These are phyloP conservation scores for Anarsia innoxiella DNA, from an alignment of 2,888 invertebrate genomes.

Conservation along the genomic window DNA sequence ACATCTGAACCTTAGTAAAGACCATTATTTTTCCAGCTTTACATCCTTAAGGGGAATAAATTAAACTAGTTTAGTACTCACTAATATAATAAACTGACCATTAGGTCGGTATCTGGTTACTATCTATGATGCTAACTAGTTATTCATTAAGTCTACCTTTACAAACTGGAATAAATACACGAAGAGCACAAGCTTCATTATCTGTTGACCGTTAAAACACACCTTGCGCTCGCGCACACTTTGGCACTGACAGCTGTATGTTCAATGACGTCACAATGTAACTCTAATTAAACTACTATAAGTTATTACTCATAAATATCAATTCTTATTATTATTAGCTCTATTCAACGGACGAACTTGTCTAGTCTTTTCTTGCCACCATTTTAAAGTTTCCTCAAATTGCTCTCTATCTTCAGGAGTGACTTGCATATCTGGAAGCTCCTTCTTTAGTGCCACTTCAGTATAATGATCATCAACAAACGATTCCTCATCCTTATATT, in stretches of 20 bases:
- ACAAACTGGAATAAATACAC: conserved; percentile 20
- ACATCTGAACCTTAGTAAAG: too few species aligned
- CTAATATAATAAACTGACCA: background rate
- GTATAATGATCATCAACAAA: conserved; percentile 60
- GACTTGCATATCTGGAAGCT: conserved; percentile 65
- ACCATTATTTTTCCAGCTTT: too few species aligned
- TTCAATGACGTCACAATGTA: conserved; percentile 36
- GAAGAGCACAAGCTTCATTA: conserved; percentile 32
- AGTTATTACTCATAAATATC: conserved; percentile 4
- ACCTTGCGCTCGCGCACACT: conserved; percentile 65
- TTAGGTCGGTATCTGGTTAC: conserved; percentile 4
- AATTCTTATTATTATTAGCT: conserved; percentile 24
- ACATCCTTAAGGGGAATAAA: too few species aligned
- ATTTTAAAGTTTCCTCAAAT: conserved; percentile 67
- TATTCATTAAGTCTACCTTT: conserved; percentile 17
- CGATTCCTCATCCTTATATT: conserved; percentile 51
- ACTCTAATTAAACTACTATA: conserved; percentile 27
- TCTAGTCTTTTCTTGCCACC: conserved; percentile 71
- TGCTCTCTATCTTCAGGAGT: conserved; percentile 65
- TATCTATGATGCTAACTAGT: conserved; percentile 5
- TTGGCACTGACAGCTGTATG: conserved; percentile 71
- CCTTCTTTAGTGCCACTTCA: conserved; percentile 65
- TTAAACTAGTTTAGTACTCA: too few species aligned
- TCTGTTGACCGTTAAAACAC: conserved; percentile 55
- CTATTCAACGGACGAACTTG: conserved; percentile 42